A percentile compares a stretch with the other conserved stretches of the same genome.
phyloP scores from a whole-genome alignment of 2,113 vertebrate genomes.

The Argyrosomus japonicus region DNA sequence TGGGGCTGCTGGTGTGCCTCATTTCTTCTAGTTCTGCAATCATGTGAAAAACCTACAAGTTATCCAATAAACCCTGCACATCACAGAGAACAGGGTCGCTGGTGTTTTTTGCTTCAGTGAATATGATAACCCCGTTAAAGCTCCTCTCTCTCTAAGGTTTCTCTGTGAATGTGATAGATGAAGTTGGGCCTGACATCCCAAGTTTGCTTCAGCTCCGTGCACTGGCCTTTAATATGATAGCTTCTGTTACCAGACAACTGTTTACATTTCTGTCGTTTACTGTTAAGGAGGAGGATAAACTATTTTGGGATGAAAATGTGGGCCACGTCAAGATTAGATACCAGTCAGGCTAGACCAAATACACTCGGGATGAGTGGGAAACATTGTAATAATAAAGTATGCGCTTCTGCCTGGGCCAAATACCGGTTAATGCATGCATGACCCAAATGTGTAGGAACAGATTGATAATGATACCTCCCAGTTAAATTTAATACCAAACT shows the following conservation, averaged over 20 bases:
- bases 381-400: conserved; percentile 54
- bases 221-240: conserved; percentile 26
- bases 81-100: conserved; percentile 33
- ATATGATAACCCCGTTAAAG: conserved; percentile 10
- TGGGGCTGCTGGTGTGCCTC: conserved; percentile 31
- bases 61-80: conserved; percentile 37
- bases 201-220: conserved; percentile 8
- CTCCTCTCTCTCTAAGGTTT: conserved; percentile 8
- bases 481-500: conserved; percentile 18
- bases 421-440: conserved; percentile 70
- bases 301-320: conserved; percentile 72
- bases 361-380: conserved; percentile 46
- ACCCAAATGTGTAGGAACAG: conserved; percentile 66
- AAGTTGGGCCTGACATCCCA: not conserved
- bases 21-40: conserved; percentile 40
- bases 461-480: conserved; percentile 27
- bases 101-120: not conserved
- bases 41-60: conserved; percentile 52
- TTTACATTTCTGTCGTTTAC: conserved; percentile 72
- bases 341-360: conserved; percentile 52
- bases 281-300: conserved; percentile 49
- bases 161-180: conserved; percentile 12
- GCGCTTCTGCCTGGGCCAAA: conserved; percentile 43
- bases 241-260: conserved; percentile 49
- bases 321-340: conserved; percentile 75